Evolutionary conservation across 2,797 vertebrate genomes (phyloP).

Genomic region (Cyprinella venusta): DNA sequence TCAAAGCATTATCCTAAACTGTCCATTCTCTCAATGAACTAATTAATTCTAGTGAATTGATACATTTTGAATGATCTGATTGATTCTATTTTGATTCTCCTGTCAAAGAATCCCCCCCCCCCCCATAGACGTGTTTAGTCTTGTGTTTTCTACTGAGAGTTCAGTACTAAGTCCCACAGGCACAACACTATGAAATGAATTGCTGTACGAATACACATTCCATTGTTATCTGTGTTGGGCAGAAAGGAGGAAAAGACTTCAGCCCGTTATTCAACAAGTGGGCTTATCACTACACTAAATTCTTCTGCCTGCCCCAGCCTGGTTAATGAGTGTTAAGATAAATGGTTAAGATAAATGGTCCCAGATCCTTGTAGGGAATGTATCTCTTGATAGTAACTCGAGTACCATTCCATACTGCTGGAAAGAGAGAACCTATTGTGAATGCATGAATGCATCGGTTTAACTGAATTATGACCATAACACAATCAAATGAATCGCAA

Average conservation of each 20-base stretch:
- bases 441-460: too few species aligned
- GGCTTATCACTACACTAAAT: slow-evolving; percentile 68
- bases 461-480: neutral
- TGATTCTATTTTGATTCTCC: neutral
- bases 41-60: neutral
- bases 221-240: slow-evolving; percentile 63
- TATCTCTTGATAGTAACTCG: slow-evolving; percentile 11
- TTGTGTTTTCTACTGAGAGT: slow-evolving; percentile 18
- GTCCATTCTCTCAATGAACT: neutral
- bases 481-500: neutral
- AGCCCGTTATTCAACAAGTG: slow-evolving; percentile 55
- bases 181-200: slow-evolving; percentile 30
- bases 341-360: slow-evolving; percentile 26
- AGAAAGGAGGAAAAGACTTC: slow-evolving; percentile 66
- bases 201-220: slow-evolving; percentile 63
- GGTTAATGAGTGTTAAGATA: slow-evolving; percentile 29
- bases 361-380: slow-evolving; percentile 20
- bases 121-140: neutral
- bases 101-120: too few species aligned
- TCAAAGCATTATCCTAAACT: neutral
- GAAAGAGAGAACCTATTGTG: neutral
- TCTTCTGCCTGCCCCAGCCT: slow-evolving; percentile 48
- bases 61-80: neutral
- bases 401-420: neutral
- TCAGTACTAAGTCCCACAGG: slow-evolving; percentile 10